Conservation (phyloP, 2,113 vertebrate species). For the Lamprologus sp. region DNA sequence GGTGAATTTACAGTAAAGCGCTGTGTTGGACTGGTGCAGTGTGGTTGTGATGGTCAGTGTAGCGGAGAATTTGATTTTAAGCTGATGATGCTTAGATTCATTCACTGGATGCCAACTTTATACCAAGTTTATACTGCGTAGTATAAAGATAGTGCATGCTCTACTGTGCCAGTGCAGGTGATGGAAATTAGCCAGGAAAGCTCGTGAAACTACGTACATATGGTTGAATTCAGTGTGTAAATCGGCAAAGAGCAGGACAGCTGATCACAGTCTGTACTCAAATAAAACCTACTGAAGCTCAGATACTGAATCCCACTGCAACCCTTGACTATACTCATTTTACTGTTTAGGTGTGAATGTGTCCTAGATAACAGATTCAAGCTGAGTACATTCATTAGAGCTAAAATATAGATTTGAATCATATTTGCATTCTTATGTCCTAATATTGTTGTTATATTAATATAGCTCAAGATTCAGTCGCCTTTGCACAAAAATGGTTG, state of each 20-base stretch:
- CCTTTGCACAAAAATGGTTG: not conserved
- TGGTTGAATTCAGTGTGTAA: not conserved
- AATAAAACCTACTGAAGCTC: not conserved
- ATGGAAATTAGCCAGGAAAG: not conserved
- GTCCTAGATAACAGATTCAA: not conserved
- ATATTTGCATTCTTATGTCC: not conserved
- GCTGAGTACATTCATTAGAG: not conserved
- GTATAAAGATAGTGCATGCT: not conserved
- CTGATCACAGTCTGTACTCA: not conserved
- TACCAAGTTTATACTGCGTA: not conserved
- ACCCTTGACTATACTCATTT: not conserved
- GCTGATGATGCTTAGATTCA: not conserved
- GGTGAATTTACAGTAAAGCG: not conserved
- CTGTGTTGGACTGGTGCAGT: not conserved
- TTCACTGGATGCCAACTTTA: not conserved
- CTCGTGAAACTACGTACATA: not conserved
- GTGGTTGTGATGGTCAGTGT: not conserved
- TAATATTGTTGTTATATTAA: not conserved
- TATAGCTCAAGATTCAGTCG: not conserved
- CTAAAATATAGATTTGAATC: not conserved
- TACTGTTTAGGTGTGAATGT: not conserved
- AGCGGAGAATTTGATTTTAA: not conserved
- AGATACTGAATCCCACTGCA: not conserved
- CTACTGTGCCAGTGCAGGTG: not conserved
- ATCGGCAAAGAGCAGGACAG: not conserved